Evolutionary conservation across 2,113 vertebrate genomes (phyloP).

Genomic region (Antennarius striatus): DNA sequence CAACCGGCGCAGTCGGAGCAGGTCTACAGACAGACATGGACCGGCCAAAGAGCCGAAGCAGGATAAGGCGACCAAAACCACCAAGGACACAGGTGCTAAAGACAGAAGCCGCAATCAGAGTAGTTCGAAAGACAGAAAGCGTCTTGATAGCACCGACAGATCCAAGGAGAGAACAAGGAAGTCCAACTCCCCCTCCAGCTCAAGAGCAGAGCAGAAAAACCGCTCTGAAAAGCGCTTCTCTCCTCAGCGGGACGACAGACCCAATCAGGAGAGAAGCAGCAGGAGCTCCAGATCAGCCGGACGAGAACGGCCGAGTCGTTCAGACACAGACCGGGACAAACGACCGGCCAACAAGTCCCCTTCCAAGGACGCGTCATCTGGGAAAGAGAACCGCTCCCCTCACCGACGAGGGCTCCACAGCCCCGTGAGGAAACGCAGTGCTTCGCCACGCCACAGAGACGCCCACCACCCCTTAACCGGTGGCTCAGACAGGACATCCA

Average conservation of each 20-base stretch:
- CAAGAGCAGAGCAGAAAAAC: constrained; percentile 83
- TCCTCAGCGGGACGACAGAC: constrained; percentile 65
- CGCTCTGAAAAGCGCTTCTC: constrained; percentile 74
- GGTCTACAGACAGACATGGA: constrained; percentile 84
- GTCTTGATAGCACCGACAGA: constrained; percentile 84
- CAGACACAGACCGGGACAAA: constrained; percentile 87
- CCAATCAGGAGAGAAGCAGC: constrained; percentile 61
- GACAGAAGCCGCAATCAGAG: constrained; percentile 78
- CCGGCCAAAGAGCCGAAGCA: constrained; percentile 81
- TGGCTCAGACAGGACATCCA: constrained; percentile 82
- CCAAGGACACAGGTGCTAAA: constrained; percentile 60
- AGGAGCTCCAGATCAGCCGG: constrained; percentile 85
- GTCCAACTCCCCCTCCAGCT: constrained; percentile 78
- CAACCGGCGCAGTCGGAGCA: constrained; percentile 88
- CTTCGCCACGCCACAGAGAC: constrained; percentile 88
- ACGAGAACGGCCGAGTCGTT: constrained; percentile 82
- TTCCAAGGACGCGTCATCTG: constrained; percentile 95
- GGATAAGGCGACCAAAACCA: constrained; percentile 86
- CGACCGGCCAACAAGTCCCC: constrained; percentile 94
- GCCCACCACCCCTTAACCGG: constrained; percentile 76
- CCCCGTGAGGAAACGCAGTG: constrained; percentile 84
- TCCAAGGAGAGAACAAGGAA: constrained; percentile 86
- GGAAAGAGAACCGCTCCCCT: constrained; percentile 96
- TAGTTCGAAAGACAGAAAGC: constrained; percentile 89
- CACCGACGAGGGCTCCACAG: constrained; percentile 80